phyloP scores from a whole-genome alignment of 2,888 invertebrate genomes.

The Thumatha senex region DNA sequence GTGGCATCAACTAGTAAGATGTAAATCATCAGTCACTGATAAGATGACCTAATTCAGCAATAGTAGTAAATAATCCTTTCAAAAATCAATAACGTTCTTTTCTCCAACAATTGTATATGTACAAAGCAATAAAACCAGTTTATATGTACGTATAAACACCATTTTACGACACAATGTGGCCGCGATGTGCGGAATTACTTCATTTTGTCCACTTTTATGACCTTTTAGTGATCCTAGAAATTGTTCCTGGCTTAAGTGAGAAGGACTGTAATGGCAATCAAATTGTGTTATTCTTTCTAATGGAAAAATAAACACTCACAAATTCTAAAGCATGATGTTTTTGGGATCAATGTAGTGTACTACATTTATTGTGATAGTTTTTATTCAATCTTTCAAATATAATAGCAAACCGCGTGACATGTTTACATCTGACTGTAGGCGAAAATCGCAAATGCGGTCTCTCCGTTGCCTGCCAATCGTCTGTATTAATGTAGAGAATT shows the following conservation, averaged over 20 bases:
- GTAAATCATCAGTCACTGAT: too few relatives aligned
- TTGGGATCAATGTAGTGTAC: too few relatives aligned
- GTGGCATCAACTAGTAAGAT: too few relatives aligned
- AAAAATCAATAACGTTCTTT: conserved; percentile 10
- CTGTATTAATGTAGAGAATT: too few relatives aligned
- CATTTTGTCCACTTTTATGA: conserved; percentile 49
- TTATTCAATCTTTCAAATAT: too few relatives aligned
- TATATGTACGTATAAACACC: conserved; percentile 46
- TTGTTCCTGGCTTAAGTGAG: conserved; percentile 30
- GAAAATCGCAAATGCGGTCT: too few relatives aligned
- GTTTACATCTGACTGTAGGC: too few relatives aligned
- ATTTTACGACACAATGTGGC: conserved; percentile 47
- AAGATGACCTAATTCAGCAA: too few relatives aligned
- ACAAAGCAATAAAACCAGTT: conserved; percentile 41
- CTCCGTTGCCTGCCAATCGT: too few relatives aligned
- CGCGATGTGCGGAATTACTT: conserved; percentile 43
- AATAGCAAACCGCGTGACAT: too few relatives aligned
- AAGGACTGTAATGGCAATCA: conserved; percentile 21
- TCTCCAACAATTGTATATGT: conserved; percentile 7
- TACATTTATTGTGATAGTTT: too few relatives aligned
- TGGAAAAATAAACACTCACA: not conserved
- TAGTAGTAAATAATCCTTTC: not conserved
- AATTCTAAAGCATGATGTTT: not conserved
- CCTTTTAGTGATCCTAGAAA: conserved; percentile 40
- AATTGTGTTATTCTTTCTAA: conserved; percentile 9